Base-by-base conservation (phyloP, 2,888 invertebrate species). In the Tribolium freemani region DNA sequence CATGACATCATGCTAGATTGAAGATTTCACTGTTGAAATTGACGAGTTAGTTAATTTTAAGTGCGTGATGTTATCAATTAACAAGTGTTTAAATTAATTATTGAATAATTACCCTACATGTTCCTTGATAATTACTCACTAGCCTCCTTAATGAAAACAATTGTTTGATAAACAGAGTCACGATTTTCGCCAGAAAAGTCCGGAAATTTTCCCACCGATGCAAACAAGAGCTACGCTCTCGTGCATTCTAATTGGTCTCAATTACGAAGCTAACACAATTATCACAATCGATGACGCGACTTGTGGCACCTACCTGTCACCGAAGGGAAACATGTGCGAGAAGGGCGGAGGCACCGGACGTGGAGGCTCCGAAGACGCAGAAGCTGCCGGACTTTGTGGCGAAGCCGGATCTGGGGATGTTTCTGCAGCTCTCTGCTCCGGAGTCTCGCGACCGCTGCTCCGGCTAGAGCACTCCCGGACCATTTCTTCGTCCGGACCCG, bases 261-360 rank as follows among this genome's bases (percentile, higher is more conserved):
- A 51, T 63, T 51, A 63, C 50, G 16, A 9, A 31, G 38, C n/a
- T 63, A 63, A 63, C 38, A 51, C 26, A 31, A 63, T 63, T 63
- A 63, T 63, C 20, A 10, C 30, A 63, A 63, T 63, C 63, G 63
- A 31, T 63, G 63, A 63, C 31, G 63, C 30, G 38, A 53, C 50
- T 26, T 26, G 5, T 3, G 11, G 11, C 16, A 75, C 89, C 88
- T 81, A 90, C 90, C 88, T 87, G 76, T 90, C 89, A 70, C 86
- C 87, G 77, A 90, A 90, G 38, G 92, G 91, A 85, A 93, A 93
- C 81, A 93, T 90, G 83, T 91, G 92, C 1, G 90, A 87, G 51
- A 92, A 91, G n/a, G 92, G 88, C 13, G 90, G 90, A 9, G 91
- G 90, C 11, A 87, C 83, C 83, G 81, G 88, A 80, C 81, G 90